phyloP scores from a whole-genome alignment of 1,140 invertebrate genomes.

The Drosophila obscura region DNA sequence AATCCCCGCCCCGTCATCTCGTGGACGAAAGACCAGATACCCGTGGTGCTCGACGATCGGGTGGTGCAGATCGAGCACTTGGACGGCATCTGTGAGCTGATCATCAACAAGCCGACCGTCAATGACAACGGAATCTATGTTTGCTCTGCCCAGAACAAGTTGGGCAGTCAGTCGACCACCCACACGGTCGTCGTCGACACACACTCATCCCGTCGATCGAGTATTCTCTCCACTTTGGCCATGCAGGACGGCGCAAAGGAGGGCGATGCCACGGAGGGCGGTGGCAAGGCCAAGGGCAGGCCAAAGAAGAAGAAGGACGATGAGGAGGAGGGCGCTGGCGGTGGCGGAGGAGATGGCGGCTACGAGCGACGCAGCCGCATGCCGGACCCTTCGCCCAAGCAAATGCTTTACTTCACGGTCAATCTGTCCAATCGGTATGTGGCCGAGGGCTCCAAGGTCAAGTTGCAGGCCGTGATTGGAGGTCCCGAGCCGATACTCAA shows the following conservation, averaged over 20 bases:
- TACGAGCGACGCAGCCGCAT: constrained; percentile 75
- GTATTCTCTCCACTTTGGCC: constrained; percentile 55
- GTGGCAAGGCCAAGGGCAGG: constrained; percentile 55
- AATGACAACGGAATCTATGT: constrained; percentile 89
- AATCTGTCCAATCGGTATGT: constrained; percentile 81
- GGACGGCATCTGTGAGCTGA: constrained; percentile 90
- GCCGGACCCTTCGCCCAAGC: constrained; percentile 78
- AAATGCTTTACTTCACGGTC: constrained; percentile 79
- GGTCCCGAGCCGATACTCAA: constrained; percentile 77
- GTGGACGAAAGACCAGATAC: constrained; percentile 90
- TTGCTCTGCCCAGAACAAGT: constrained; percentile 88
- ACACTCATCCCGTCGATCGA: constrained; percentile 70
- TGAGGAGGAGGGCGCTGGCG: constrained; percentile 29
- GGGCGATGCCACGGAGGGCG: constrained; percentile 42
- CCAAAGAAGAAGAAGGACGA: constrained; percentile 65
- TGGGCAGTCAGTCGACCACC: constrained; percentile 75
- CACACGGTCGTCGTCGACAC: constrained; percentile 81
- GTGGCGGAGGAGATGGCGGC: constrained; percentile 64
- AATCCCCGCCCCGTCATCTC: constrained; percentile 90
- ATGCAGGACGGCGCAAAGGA: constrained; percentile 56
- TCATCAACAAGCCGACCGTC: constrained; percentile 87
- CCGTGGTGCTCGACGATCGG: constrained; percentile 86
- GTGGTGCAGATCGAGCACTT: constrained; percentile 88
- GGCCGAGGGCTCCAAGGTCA: constrained; percentile 79
- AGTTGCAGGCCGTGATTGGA: constrained; percentile 75